Percentiles rank a stretch among this genome's conserved stretches.
These are phyloP conservation scores for Aptenodytes forsteri DNA, from an alignment of 2,113 vertebrate species.

Conservation along the genomic window DNA sequence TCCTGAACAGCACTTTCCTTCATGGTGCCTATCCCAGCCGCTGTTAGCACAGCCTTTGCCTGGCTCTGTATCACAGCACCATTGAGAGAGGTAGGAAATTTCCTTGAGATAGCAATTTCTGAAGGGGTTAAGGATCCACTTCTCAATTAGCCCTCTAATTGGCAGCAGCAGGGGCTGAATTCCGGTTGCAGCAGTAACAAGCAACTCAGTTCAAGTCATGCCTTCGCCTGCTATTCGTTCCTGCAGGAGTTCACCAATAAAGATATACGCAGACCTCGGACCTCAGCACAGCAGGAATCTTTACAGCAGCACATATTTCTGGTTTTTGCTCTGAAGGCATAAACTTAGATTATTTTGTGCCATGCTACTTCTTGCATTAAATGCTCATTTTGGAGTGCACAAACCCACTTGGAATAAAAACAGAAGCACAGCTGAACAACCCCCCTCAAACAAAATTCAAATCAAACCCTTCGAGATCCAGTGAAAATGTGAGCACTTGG, in stretches of 20 bases:
- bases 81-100: neutral
- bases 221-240: neutral
- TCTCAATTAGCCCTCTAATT: conserved; percentile 43
- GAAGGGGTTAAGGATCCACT: neutral
- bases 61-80: neutral
- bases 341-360: neutral
- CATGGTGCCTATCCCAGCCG: neutral
- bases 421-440: neutral
- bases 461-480: neutral
- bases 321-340: neutral
- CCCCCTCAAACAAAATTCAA: neutral
- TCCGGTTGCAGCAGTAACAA: neutral
- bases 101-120: neutral
- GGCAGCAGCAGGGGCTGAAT: conserved; percentile 22
- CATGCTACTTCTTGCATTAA: neutral
- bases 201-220: neutral
- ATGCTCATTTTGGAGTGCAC: neutral
- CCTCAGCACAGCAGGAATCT: neutral
- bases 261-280: neutral
- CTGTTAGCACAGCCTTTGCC: neutral
- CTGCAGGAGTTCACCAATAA: neutral
- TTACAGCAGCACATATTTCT: neutral
- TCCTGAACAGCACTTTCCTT: neutral
- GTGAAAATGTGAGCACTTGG: neutral
- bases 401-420: neutral